A percentile compares a stretch with the other conserved stretches of the same genome.
Conservation (phyloP, 2,797 vertebrate genomes). For the Capromys pilorides region DNA sequence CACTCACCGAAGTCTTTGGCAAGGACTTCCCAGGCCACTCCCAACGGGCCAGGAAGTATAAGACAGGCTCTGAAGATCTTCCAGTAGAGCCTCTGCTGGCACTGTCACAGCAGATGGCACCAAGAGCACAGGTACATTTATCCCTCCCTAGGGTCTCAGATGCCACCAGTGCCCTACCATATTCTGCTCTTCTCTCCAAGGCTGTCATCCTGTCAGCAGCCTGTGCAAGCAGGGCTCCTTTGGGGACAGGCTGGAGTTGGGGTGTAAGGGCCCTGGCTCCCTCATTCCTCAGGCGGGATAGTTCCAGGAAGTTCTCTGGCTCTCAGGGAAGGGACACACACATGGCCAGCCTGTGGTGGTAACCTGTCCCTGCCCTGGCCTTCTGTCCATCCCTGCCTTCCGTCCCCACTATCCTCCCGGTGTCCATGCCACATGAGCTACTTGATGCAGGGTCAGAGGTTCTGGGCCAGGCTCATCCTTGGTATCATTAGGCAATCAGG, state of each 20-base stretch:
- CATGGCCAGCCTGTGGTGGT: too few species aligned
- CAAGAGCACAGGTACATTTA: not conserved
- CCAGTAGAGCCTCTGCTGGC: not conserved
- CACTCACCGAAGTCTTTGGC: not conserved
- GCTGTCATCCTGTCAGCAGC: not conserved
- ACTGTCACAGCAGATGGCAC: not conserved
- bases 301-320: not conserved
- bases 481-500: not conserved
- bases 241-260: not conserved
- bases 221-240: not conserved
- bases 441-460: not conserved
- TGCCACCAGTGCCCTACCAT: too few species aligned
- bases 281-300: not conserved
- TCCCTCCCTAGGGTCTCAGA: not conserved
- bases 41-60: not conserved
- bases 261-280: not conserved
- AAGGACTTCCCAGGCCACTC: not conserved
- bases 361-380: not conserved
- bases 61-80: not conserved
- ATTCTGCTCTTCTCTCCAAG: not conserved
- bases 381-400: not conserved
- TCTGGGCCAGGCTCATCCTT: not conserved
- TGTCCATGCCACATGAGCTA: too few species aligned
- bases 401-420: fast-evolving
- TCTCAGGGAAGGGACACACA: fast-evolving